These are phyloP conservation scores for Ictalurus furcatus DNA, from an alignment of 2,113 vertebrate species.

Conservation along the genomic window DNA sequence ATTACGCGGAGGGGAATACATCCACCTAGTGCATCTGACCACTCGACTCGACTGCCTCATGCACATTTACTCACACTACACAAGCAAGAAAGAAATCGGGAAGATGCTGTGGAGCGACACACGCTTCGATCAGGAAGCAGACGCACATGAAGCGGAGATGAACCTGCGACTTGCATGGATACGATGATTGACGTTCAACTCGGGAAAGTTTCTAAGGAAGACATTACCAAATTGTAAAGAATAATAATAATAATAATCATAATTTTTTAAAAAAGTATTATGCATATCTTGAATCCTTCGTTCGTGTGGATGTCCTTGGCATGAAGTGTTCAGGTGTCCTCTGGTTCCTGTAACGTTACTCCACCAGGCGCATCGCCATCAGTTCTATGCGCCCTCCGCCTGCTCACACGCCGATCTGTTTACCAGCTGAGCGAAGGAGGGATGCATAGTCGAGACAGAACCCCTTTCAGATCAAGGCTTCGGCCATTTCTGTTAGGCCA, in stretches of 20 bases:
- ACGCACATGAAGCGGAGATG: background rate
- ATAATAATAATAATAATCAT: background rate
- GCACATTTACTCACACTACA: constrained; percentile 12
- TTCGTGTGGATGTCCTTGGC: constrained; percentile 55
- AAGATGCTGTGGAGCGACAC: constrained; percentile 27
- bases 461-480: constrained; percentile 73
- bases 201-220: constrained; percentile 27
- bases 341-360: constrained; percentile 58
- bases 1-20: constrained; percentile 30
- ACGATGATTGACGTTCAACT: constrained; percentile 28
- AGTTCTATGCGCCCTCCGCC: constrained; percentile 67
- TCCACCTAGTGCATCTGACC: constrained; percentile 28
- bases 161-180: constrained; percentile 20
- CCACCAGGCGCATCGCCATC: constrained; percentile 66
- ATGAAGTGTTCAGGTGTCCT: constrained; percentile 69
- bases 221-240: background rate
- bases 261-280: background rate
- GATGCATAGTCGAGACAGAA: constrained; percentile 74
- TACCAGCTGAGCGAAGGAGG: constrained; percentile 71
- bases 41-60: constrained; percentile 22
- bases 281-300: background rate
- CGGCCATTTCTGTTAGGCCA: constrained; percentile 76
- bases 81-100: background rate
- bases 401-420: constrained; percentile 66
- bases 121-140: background rate